phyloP scores from a whole-genome alignment of 2,113 vertebrate genomes.

The Semnornis frantzii region DNA sequence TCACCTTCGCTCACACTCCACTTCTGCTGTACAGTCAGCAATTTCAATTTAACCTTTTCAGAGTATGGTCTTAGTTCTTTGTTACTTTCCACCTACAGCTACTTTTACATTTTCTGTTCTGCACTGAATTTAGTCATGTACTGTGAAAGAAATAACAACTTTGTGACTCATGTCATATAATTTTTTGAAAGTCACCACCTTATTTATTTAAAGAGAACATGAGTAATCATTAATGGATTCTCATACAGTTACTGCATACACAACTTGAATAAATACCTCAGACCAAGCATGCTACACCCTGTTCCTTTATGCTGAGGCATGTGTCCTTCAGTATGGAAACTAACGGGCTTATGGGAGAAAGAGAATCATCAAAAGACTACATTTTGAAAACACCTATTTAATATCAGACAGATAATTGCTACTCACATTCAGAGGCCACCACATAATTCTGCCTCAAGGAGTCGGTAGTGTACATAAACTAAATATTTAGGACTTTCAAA shows the following conservation, averaged over 20 bases:
- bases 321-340: slow-evolving; percentile 43
- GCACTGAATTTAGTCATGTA: not conserved
- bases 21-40: not conserved
- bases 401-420: slow-evolving; percentile 50
- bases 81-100: not conserved
- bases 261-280: slow-evolving; percentile 49
- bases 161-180: slow-evolving; percentile 67
- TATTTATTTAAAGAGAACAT: slow-evolving; percentile 64
- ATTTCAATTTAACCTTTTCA: slow-evolving; percentile 9
- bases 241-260: slow-evolving; percentile 25
- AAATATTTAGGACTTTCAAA: slow-evolving; percentile 41
- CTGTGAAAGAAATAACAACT: slow-evolving; percentile 47
- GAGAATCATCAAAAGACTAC: slow-evolving; percentile 24
- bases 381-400: slow-evolving; percentile 38
- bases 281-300: slow-evolving; percentile 47
- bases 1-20: not conserved
- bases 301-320: slow-evolving; percentile 36
- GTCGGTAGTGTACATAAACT: not conserved
- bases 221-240: slow-evolving; percentile 57
- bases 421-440: not conserved
- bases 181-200: slow-evolving; percentile 50
- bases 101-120: not conserved
- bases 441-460: slow-evolving; percentile 32
- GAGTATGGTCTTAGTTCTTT: not conserved
- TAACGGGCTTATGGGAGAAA: slow-evolving; percentile 16